phyloP scores from a whole-genome alignment of 1,140 invertebrate genomes.

The Hypsibius dujardini region DNA sequence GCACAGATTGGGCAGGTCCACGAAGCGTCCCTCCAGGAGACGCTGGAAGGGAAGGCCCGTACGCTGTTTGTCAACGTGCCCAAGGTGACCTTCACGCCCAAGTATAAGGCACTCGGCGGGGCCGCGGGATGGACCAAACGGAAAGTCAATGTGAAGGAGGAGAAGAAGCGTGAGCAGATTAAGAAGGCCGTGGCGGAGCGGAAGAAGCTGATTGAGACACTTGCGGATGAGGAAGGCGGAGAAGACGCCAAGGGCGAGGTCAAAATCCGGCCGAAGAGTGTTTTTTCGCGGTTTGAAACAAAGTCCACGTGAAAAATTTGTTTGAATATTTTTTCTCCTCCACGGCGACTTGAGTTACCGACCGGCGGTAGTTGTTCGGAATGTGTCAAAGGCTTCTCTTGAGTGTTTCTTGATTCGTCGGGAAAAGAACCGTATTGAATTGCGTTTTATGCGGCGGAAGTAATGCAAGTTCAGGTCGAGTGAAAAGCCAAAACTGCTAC shows the following conservation, averaged over 20 bases:
- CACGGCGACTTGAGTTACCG: no score
- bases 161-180: slow-evolving; percentile 13
- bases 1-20: slow-evolving; percentile 18
- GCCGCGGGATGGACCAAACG: slow-evolving; percentile 12
- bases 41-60: slow-evolving; percentile 5
- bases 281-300: neutral
- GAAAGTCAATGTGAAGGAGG: neutral
- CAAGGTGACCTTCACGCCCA: slow-evolving; percentile 15
- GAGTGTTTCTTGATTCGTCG: no score
- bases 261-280: neutral
- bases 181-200: neutral
- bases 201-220: neutral
- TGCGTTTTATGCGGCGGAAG: no score
- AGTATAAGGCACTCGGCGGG: slow-evolving; percentile 15
- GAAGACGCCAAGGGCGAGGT: neutral
- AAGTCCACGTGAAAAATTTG: neutral
- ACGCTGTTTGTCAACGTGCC: neutral
- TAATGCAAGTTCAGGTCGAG: no score
- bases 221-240: neutral
- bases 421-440: no score
- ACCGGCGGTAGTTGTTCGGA: no score
- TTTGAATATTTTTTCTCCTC: no score
- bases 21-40: slow-evolving; percentile 8
- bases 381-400: no score
- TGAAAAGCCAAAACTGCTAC: no score